Base-by-base conservation (phyloP, 1,140 invertebrate species). In the Laodelphax striatellus region DNA sequence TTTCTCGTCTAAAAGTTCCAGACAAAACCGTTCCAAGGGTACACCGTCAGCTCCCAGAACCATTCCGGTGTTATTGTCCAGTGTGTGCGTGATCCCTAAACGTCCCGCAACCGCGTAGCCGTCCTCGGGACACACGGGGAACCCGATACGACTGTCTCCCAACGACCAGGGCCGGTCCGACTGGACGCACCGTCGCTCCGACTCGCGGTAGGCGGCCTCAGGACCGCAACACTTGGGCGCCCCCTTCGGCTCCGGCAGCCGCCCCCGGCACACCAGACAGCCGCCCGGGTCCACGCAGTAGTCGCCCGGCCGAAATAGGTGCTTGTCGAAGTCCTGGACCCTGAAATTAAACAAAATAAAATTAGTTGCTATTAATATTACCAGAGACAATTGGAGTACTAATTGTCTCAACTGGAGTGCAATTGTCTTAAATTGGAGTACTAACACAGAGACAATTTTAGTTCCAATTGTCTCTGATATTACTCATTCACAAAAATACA, bases 261-360 rank as follows among this genome's bases (percentile, higher is more conserved):
- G 70, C 22, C 72, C 71, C 24, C 69, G 65, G 67, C 84, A 87
- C 1, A 81, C 76, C 0, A 86, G 68, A 6, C 81, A 74, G 1
- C 77, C 79, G 0, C 71, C 73, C 5, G 73, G 65, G 64, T 86
- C 83, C 16, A 79, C 76, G 65, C 84, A 86, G 64, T 79, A 86
- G 4, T 77, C 70, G 0, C 63, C 56, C 0, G 78, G 75, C 2
- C 73, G 42, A 10, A 63, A 11, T 11, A 63, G 55, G 3, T 21
- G 46, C 11, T 62, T 42, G 17, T 14, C 24, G 24, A 50, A 17
- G 17, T 38, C 28, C 11, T 50, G 50, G 6, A 52, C 44, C n/a
- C 34, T 52, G 34, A 4, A 31, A 31, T n/a, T 28, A 11, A 38
- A 38, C 34, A 38, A 28, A 28, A 28, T n/a, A n/a, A n/a, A n/a